Evolutionary conservation across 1,140 invertebrate genomes (phyloP), one percentile per base, ranked within the genome.

Genomic region (Macrostomum lignano): DNA sequence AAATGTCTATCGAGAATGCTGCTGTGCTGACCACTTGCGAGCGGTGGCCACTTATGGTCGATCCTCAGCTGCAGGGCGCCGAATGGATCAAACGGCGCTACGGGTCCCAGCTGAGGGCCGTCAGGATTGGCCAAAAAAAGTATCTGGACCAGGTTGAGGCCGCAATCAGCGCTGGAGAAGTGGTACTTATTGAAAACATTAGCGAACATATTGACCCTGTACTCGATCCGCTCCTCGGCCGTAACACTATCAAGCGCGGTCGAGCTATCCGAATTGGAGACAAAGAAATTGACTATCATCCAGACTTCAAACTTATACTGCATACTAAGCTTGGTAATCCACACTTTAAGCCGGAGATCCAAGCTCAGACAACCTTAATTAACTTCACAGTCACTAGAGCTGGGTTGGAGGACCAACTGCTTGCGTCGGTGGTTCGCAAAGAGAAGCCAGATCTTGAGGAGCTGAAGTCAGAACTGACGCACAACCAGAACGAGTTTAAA

Each of bases 341-440:
- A 29, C 82, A 91, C 63, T 93, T 88, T 53, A 82, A 88, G 49
- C 82, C 82, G 7, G 84, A 93, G 63, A 81, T 91, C 73, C 82
- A 93, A 60, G 84, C 84, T 11, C 82, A 91, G 59, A 81, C 78
- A 0, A 91, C 82, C 7, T 59, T 93, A 21, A 84, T 93, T 38
- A 91, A 93, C 55, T 93, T 93, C 46, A 88, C 82, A 13, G 84
- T 93, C 0, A 93, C 84, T 2, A 67, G 75, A 47, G 81, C 88
- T 52, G 84, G 82, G 10, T n/a, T 93, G 11, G 82, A 91, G 61
- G 82, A 91, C 57, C 84, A 93, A 58, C 57, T 93, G 0, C 60
- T 93, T 25, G 82, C 78, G 7, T 79, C 82, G 66, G 82, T 91
- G n/a, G 84, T 93, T 0, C 81, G 82, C 60, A 81, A 76, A 9